Percentiles rank a stretch among this genome's conserved stretches.
These are phyloP conservation scores for Abscondita cerata DNA, from an alignment of 2,888 invertebrate species.

Conservation along the genomic window DNA sequence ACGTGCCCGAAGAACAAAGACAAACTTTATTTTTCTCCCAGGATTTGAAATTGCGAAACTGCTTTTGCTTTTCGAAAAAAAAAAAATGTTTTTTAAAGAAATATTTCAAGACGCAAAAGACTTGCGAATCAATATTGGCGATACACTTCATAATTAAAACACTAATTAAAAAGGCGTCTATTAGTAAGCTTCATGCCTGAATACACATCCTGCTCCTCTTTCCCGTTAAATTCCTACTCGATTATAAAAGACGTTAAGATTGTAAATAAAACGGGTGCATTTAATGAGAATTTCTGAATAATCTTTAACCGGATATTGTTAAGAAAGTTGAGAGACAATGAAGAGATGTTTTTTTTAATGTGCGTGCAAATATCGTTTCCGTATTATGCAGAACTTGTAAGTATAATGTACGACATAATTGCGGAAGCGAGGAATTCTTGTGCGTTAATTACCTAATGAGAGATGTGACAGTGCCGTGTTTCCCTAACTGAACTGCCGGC, in stretches of 20 bases:
- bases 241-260: constrained; percentile 29
- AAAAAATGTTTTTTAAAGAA: neutral
- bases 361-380: constrained; percentile 25
- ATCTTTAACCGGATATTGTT: constrained; percentile 24
- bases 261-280: constrained; percentile 32
- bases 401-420: constrained; percentile 53
- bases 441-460: constrained; percentile 51
- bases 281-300: constrained; percentile 34
- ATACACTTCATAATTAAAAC: constrained; percentile 35
- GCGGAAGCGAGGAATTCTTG: constrained; percentile 61
- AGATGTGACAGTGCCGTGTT: constrained; percentile 38
- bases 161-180: constrained; percentile 44
- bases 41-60: constrained; percentile 14
- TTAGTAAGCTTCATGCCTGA: constrained; percentile 38
- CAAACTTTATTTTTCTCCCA: constrained; percentile 19
- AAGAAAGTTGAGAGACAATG: constrained; percentile 15
- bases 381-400: constrained; percentile 4
- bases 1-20: constrained; percentile 27
- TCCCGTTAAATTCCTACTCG: constrained; percentile 32
- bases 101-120: too few relatives aligned
- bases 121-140: constrained; percentile 30
- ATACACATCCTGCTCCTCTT: constrained; percentile 31
- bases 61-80: neutral
- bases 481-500: constrained; percentile 15
- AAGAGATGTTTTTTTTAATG: constrained; percentile 17